A percentile compares a stretch with the other conserved stretches of the same genome.
Evolutionary conservation across 2,888 invertebrate species (phyloP).

Genomic region (Andrena flavipes): DNA sequence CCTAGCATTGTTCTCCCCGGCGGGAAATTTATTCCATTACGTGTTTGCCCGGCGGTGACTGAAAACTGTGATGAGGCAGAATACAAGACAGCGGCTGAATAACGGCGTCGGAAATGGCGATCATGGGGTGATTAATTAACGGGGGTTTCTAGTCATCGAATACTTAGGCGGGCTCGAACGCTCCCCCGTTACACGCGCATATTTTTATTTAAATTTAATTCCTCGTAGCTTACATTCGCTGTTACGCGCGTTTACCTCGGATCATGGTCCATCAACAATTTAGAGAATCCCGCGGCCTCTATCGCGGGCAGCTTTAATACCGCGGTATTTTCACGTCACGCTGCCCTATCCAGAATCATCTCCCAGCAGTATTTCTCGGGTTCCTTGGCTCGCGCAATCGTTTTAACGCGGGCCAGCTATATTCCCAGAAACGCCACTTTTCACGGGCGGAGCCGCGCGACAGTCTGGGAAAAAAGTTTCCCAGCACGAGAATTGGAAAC

Average conservation of each 20-base stretch:
- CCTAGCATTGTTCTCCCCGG: not conserved
- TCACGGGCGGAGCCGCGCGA: too few species aligned
- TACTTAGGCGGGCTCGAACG: not conserved
- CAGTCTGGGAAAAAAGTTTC: slow-evolving; percentile 11
- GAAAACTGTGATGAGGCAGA: not conserved
- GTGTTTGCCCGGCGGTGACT: not conserved
- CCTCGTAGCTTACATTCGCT: not conserved
- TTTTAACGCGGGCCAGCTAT: not conserved
- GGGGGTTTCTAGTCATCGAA: not conserved
- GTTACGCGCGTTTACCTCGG: not conserved
- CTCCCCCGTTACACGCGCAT: not conserved
- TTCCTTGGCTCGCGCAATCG: too few species aligned
- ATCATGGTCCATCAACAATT: slow-evolving; percentile 23
- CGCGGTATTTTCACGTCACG: not conserved
- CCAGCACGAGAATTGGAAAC: not conserved
- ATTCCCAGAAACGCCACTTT: not conserved
- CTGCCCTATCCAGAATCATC: not conserved
- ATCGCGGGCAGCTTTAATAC: slow-evolving; percentile 2
- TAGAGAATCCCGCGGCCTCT: not conserved
- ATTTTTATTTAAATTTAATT: slow-evolving; percentile 21
- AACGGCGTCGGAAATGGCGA: not conserved
- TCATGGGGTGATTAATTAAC: slow-evolving; percentile 7
- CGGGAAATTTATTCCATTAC: not conserved
- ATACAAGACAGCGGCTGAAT: slow-evolving; percentile 6
- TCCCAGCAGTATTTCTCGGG: not conserved